These are phyloP conservation scores for Eretmochelys imbricata DNA, from an alignment of 2,113 vertebrate species.

Conservation along the genomic window DNA sequence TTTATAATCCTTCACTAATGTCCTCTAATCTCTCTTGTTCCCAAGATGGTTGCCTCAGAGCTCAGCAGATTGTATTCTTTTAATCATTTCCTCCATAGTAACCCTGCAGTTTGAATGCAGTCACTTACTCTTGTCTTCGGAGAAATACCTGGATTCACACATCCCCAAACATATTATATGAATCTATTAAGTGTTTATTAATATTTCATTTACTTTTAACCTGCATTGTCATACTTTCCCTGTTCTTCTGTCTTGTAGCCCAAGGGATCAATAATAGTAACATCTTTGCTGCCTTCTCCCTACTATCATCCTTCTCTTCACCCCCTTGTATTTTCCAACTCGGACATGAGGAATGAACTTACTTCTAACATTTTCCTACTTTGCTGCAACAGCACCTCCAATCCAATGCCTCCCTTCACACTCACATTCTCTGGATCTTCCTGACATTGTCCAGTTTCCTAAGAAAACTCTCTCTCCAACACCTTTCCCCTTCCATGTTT, in stretches of 20 bases:
- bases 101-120: slow-evolving; percentile 7
- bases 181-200: background rate
- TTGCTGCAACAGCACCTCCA: rapidly evolving
- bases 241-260: background rate
- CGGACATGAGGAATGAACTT: rapidly evolving
- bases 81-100: slow-evolving; percentile 54
- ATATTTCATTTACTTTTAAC: background rate
- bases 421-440: background rate
- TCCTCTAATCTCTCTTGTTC: slow-evolving; percentile 62
- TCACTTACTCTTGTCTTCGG: background rate
- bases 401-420: background rate
- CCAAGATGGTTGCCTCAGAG: slow-evolving; percentile 16
- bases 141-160: slow-evolving; percentile 14
- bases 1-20: slow-evolving; percentile 64
- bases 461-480: rapidly evolving
- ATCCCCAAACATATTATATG: background rate
- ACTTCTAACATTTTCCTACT: background rate
- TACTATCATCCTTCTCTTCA: background rate
- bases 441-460: background rate
- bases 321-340: background rate
- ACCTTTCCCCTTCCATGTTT: background rate
- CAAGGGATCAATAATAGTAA: background rate
- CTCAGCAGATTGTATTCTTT: slow-evolving; percentile 58
- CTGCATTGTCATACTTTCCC: background rate
- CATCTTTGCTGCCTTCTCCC: background rate